phyloP scores from a whole-genome alignment of 2,888 invertebrate genomes.

The Didymodactylos carnosus region DNA sequence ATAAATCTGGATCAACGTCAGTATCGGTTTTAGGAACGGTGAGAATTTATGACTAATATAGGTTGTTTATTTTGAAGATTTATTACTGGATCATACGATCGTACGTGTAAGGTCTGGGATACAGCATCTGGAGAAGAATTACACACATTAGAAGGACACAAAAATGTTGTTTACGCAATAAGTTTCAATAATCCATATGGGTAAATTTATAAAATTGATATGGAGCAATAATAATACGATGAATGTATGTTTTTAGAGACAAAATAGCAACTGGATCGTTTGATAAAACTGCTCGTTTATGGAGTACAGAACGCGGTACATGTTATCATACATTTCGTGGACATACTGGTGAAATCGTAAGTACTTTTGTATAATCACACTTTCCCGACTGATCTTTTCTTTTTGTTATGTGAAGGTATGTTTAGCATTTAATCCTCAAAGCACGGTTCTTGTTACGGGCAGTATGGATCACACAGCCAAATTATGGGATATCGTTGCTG shows the following conservation, averaged over 20 bases:
- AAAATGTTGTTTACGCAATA: slow-evolving; percentile 60
- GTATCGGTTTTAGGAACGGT: background rate
- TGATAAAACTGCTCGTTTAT: slow-evolving; percentile 34
- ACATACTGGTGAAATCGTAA: slow-evolving; percentile 33
- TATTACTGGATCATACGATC: slow-evolving; percentile 60
- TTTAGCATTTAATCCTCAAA: slow-evolving; percentile 44
- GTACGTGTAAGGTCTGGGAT: slow-evolving; percentile 61
- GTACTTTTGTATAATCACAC: slow-evolving; percentile 17
- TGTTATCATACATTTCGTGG: slow-evolving; percentile 33
- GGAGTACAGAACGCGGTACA: slow-evolving; percentile 33
- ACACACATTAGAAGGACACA: slow-evolving; percentile 51
- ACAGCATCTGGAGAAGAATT: slow-evolving; percentile 49
- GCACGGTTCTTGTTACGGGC: slow-evolving; percentile 49
- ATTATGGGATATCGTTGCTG: slow-evolving; percentile 49
- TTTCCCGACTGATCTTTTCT: background rate
- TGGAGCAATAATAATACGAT: background rate
- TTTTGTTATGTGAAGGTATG: slow-evolving; percentile 23
- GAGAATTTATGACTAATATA: background rate
- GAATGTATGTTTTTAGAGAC: slow-evolving; percentile 23
- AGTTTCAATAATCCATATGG: slow-evolving; percentile 52
- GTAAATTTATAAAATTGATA: slow-evolving; percentile 37
- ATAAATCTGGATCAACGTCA: slow-evolving; percentile 34
- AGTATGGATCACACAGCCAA: slow-evolving; percentile 57
- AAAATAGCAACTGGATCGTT: slow-evolving; percentile 35
- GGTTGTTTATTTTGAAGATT: slow-evolving; percentile 39